These are phyloP conservation scores for Cyanoramphus novaezelandiae DNA, from an alignment of 2,113 vertebrate species.

Conservation along the genomic window DNA sequence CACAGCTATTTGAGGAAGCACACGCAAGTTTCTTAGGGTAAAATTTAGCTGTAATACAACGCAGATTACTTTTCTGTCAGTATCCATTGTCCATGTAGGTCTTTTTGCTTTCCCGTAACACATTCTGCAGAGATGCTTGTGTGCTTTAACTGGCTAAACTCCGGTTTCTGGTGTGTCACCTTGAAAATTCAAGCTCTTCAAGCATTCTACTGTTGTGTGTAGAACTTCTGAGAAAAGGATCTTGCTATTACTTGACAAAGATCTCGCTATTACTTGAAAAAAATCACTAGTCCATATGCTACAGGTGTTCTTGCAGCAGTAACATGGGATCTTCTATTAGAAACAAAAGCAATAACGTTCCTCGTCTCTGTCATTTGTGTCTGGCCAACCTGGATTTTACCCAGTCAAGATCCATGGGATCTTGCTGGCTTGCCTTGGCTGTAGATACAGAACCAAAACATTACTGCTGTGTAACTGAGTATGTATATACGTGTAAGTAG, in stretches of 20 bases:
- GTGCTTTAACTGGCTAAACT: neutral
- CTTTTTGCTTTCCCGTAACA: neutral
- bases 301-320: conserved; percentile 12
- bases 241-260: conserved; percentile 64
- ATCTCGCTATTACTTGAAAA: conserved; percentile 66
- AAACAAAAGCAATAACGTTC: conserved; percentile 76
- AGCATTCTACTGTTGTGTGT: conserved; percentile 69
- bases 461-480: neutral
- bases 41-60: neutral
- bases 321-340: conserved; percentile 15
- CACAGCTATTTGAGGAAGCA: neutral
- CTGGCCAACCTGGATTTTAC: conserved; percentile 41
- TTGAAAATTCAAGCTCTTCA: conserved; percentile 45
- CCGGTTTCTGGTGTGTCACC: conserved; percentile 7
- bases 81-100: neutral
- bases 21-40: neutral
- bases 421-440: conserved; percentile 44
- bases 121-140: neutral
- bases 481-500: neutral
- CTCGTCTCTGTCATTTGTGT: conserved; percentile 31
- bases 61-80: neutral
- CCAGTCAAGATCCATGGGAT: neutral
- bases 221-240: conserved; percentile 68
- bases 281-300: neutral
- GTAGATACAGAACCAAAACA: conserved; percentile 37